A percentile compares a stretch with the other conserved stretches of the same genome.
Evolutionary conservation across 2,113 vertebrate genomes (phyloP).

Genomic region (Indicator indicator): DNA sequence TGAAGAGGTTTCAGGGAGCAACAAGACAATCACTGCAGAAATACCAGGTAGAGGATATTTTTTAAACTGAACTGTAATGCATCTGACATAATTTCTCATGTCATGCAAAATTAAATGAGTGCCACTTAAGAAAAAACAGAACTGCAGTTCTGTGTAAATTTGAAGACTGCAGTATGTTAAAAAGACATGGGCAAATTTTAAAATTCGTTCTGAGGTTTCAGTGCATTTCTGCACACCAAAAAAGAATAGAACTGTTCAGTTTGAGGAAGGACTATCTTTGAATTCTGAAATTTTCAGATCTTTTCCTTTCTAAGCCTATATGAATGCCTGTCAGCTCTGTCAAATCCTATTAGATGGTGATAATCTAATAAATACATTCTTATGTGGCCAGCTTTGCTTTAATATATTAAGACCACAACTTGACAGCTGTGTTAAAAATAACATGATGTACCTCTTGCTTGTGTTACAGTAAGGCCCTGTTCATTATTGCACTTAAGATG

Average conservation of each 20-base stretch:
- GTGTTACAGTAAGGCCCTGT: slow-evolving; percentile 11
- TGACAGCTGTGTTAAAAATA: slow-evolving; percentile 42
- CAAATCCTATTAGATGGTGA: slow-evolving; percentile 53
- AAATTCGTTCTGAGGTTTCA: slow-evolving; percentile 54
- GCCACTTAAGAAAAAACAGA: slow-evolving; percentile 73
- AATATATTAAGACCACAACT: slow-evolving; percentile 33
- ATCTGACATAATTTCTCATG: slow-evolving; percentile 71
- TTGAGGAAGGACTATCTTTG: slow-evolving; percentile 51
- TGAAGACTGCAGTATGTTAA: slow-evolving; percentile 77
- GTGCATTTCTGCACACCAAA: slow-evolving; percentile 63
- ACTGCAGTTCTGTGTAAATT: slow-evolving; percentile 79
- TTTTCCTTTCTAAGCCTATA: slow-evolving; percentile 52
- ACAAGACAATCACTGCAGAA: slow-evolving; percentile 97
- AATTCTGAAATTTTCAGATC: slow-evolving; percentile 63
- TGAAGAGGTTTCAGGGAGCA: slow-evolving; percentile 90
- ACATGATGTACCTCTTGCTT: not conserved
- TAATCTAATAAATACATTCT: slow-evolving; percentile 61
- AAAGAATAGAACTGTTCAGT: slow-evolving; percentile 43
- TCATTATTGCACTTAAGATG: not conserved
- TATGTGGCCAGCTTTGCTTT: slow-evolving; percentile 69
- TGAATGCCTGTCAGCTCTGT: slow-evolving; percentile 58
- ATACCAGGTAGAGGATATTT: slow-evolving; percentile 94
- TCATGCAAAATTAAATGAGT: slow-evolving; percentile 75
- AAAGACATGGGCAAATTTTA: slow-evolving; percentile 30
- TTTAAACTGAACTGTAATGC: slow-evolving; percentile 82